These are phyloP conservation scores for Cynoglossus semilaevis DNA, from an alignment of 2,113 vertebrate genomes.

Conservation along the genomic window DNA sequence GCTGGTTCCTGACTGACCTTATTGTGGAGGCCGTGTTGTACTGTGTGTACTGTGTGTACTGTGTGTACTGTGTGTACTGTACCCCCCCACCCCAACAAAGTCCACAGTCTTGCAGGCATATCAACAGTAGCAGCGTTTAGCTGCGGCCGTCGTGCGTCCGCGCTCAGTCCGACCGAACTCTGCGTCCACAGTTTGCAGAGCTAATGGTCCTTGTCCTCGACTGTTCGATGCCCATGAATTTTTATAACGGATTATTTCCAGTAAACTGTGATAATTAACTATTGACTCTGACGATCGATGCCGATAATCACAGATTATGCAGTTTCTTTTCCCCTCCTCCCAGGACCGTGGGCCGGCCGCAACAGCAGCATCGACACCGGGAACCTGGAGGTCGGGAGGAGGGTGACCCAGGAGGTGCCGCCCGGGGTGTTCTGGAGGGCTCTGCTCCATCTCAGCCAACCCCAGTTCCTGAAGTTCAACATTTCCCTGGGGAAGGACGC, in stretches of 20 bases:
- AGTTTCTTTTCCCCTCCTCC: slow-evolving; percentile 59
- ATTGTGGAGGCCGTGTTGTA: slow-evolving; percentile 58
- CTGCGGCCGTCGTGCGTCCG: slow-evolving; percentile 2
- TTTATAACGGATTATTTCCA: slow-evolving; percentile 31
- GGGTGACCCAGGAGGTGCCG: slow-evolving; percentile 91
- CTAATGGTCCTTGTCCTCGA: slow-evolving; percentile 33
- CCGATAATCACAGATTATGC: slow-evolving; percentile 58
- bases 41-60: slow-evolving; percentile 1
- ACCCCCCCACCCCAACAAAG: too few relatives aligned
- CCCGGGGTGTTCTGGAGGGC: slow-evolving; percentile 95
- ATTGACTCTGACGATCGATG: slow-evolving; percentile 46
- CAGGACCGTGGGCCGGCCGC: slow-evolving; percentile 84
- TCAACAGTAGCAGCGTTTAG: slow-evolving; percentile 21
- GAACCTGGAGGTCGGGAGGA: slow-evolving; percentile 89
- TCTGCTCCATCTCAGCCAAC: slow-evolving; percentile 90
- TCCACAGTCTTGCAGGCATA: slow-evolving; percentile 17
- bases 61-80: too few relatives aligned
- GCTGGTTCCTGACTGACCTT: slow-evolving; percentile 62
- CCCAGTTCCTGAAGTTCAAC: slow-evolving; percentile 99
- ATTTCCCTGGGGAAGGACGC: slow-evolving; percentile 96
- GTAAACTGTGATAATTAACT: slow-evolving; percentile 52
- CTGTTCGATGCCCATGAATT: slow-evolving; percentile 30
- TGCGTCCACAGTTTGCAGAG: slow-evolving; percentile 27
- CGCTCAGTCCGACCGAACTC: slow-evolving; percentile 18
- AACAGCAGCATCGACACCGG: slow-evolving; percentile 98